Base-by-base conservation (phyloP, 2,113 vertebrate species). In the Callochromis pleurospilus region DNA sequence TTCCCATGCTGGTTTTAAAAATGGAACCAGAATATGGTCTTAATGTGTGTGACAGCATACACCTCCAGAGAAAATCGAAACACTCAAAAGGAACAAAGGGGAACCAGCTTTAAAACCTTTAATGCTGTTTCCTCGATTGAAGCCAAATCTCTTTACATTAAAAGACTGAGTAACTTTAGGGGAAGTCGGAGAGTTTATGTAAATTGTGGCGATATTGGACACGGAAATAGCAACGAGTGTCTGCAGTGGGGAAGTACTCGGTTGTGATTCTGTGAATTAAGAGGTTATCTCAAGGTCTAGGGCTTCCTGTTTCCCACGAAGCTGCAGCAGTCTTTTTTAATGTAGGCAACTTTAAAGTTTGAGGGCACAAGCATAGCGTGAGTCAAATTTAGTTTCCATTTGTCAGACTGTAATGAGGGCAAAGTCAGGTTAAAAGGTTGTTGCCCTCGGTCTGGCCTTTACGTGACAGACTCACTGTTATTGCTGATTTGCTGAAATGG, bases 301-400 rank as follows among this genome's bases (percentile, higher is more conserved):
- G 42, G n/a, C 90, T 95, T 95, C 91, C 92, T 93, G 92, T 96
- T 95, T 91, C 91, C 19, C 88, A 85, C 38, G 26, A 36, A 15
- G 65, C 77, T 54, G 49, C 11, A 38, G 79, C 47, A 19, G 14
- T 36, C 54, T 89, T 55, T 65, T 60, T 58, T 60, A 51, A 51
- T 70, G 83, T 17, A 80, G 84, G 81, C 73, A 10, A 17, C 75
- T 58, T 86, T 6, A 91, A 82, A 85, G 84, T 68, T 21, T 65
- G 54, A 73, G 82, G 82, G 83, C 54, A 85, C 81, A 68, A 40
- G 65, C 6, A 13, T n/a, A 5, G 79, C 79, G 40, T 53, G 82
- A 92, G 91, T 93, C 89, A 92, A 93, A 91, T 92, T 89, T 91
- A 90, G 90, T 84, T 88, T 89, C 93, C 84, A 90, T 85, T 88